Evolutionary conservation across 2,888 invertebrate genomes (phyloP), one percentile per base, ranked within the genome.

Genomic region (Agrotis exclamationis): DNA sequence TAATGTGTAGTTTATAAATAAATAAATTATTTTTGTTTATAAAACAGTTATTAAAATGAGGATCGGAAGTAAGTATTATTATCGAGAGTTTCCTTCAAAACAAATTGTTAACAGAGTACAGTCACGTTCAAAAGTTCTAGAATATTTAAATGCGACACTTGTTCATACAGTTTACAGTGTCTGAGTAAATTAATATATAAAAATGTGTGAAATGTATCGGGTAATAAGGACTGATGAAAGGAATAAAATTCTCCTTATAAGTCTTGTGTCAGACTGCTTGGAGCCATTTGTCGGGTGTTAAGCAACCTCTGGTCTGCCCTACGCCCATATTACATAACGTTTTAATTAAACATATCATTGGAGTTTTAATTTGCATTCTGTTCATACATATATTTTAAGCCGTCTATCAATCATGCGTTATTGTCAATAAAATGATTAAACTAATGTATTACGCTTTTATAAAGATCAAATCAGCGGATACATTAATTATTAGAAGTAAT

Each of bases 261-360:
- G 76, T 64, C 54, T 78, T 83, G 67, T 82, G 74, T 64, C 88
- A 90, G 90, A 90, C 90, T 64, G 88, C 88, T 84, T 88, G 90
- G 90, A 85, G 89, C 89, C 90, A 76, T 76, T 75, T 76, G 68
- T 59, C 57, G 33, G 48, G 13, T 22, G 64, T 82, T 82, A 74
- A 73, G 84, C 65, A 85, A 85, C 44, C 70, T 16, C 51, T 65
- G 70, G 72, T 59, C 60, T 74, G 84, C 85, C 84, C 85, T 85
- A 82, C 84, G 82, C 77, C 82, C 79, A 79, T 83, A 84, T 77
- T 76, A 75, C 82, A 74, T 76, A 77, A 83, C 71, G 51, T 73
- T 73, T 82, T 83, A 85, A 85, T 85, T 83, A 82, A 85, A 59
- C 78, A 82, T 84, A 81, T 76, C 75, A 75, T 84, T 79, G 70